Evolutionary conservation across 2,888 invertebrate genomes (phyloP).

Genomic region (Himalopsyche tibetana): DNA sequence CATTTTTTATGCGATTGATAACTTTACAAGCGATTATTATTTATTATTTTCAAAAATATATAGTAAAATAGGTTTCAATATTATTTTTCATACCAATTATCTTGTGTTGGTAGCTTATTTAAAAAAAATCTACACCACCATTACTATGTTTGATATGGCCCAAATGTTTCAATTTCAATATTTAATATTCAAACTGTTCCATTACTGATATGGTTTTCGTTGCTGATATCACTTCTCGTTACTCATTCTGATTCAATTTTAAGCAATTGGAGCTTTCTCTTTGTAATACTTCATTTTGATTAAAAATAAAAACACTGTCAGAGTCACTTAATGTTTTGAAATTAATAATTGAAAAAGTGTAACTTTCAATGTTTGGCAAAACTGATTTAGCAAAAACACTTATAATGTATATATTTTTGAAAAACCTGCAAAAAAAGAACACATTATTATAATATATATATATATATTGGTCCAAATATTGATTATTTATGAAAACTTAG

Average conservation of each 20-base stretch:
- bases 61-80: neutral
- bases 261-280: neutral
- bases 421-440: slow-evolving; percentile 49
- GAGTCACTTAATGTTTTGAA: neutral
- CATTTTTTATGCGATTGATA: neutral
- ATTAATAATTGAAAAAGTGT: neutral
- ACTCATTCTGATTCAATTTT: neutral
- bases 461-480: neutral
- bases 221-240: slow-evolving; percentile 29
- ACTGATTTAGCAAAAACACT: neutral
- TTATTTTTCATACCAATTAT: neutral
- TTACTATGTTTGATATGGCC: slow-evolving; percentile 20
- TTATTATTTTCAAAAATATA: neutral
- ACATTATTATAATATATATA: slow-evolving; percentile 42
- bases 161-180: neutral
- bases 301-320: neutral
- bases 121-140: neutral
- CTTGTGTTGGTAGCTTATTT: neutral
- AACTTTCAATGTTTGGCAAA: neutral
- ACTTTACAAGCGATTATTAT: neutral
- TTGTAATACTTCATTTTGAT: neutral
- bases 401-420: neutral
- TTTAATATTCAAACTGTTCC: slow-evolving; percentile 8
- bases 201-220: slow-evolving; percentile 39
- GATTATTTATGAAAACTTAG: neutral